Evolutionary conservation across 2,888 invertebrate genomes (phyloP).

Genomic region (Campoplex nolae): DNA sequence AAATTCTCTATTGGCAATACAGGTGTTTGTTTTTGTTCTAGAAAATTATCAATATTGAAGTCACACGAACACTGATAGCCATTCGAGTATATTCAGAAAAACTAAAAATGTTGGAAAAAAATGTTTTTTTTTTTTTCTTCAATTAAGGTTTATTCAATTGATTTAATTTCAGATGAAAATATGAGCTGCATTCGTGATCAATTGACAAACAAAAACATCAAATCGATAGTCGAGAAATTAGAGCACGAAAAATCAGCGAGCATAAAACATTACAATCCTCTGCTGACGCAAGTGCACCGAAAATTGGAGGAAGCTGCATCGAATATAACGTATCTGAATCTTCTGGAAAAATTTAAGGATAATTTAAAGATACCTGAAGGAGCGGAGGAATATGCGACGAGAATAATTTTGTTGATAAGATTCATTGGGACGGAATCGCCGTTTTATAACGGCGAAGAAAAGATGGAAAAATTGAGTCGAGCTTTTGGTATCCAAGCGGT

Average conservation of each 20-base stretch:
- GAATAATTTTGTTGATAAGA: slow-evolving; percentile 85
- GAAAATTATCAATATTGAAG: neutral
- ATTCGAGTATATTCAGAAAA: neutral
- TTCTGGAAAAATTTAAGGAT: slow-evolving; percentile 85
- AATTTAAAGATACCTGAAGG: slow-evolving; percentile 84
- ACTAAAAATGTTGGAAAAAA: too few species aligned
- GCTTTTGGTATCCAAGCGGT: slow-evolving; percentile 86
- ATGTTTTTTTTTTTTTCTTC: neutral
- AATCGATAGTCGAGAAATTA: slow-evolving; percentile 78
- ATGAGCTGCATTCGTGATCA: slow-evolving; percentile 80
- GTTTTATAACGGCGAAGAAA: slow-evolving; percentile 85
- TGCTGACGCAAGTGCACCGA: slow-evolving; percentile 75
- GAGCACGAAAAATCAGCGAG: slow-evolving; percentile 78
- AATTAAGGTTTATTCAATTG: neutral
- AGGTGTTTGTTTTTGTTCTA: slow-evolving; percentile 79
- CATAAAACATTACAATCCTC: slow-evolving; percentile 76
- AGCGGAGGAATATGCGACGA: slow-evolving; percentile 84
- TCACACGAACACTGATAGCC: neutral
- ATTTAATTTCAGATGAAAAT: slow-evolving; percentile 79
- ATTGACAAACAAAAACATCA: slow-evolving; percentile 77
- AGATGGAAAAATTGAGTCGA: slow-evolving; percentile 82
- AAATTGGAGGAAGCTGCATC: slow-evolving; percentile 84
- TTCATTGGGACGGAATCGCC: slow-evolving; percentile 86
- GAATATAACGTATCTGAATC: slow-evolving; percentile 85
- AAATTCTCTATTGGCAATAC: slow-evolving; percentile 83